Conservation (phyloP, 2,797 vertebrate genomes). For the Austrolebias charrua region DNA sequence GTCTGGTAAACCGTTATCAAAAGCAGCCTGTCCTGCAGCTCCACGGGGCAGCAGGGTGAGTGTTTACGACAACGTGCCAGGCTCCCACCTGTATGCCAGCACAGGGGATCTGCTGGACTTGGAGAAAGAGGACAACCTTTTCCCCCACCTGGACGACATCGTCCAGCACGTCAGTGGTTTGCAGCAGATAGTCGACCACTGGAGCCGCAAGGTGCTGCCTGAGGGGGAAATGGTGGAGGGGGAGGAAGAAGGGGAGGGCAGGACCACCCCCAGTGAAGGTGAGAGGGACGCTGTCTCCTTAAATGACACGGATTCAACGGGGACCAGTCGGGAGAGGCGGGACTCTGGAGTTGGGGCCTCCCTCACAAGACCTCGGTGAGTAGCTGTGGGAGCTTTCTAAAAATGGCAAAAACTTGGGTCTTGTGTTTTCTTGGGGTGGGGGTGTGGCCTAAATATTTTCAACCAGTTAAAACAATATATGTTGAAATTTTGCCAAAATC, state of each 20-base stretch:
- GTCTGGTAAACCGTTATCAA: conserved; percentile 48
- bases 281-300: conserved; percentile 90
- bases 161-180: conserved; percentile 92
- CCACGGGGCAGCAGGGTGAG: conserved; percentile 92
- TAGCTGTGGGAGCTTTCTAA: conserved; percentile 7
- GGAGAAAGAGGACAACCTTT: conserved; percentile 88
- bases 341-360: conserved; percentile 98
- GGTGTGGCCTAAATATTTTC: conserved; percentile 2
- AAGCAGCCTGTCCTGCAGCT: conserved; percentile 75
- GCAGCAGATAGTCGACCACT: conserved; percentile 92
- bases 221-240: conserved; percentile 70
- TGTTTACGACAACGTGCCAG: conserved; percentile 96
- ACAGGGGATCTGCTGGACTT: conserved; percentile 94
- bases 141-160: conserved; percentile 93
- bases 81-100: conserved; percentile 95
- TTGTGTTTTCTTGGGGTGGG: conserved; percentile 22
- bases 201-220: conserved; percentile 88
- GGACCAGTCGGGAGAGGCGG: conserved; percentile 87
- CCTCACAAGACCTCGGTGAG: conserved; percentile 93
- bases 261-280: conserved; percentile 87
- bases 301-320: conserved; percentile 87
- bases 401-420: background rate
- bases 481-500: background rate
- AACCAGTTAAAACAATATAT: conserved; percentile 7
- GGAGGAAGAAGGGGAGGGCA: conserved; percentile 80